Conservation (phyloP, 2,113 vertebrate genomes). For the Calyptommatus sinebrachiatus region DNA sequence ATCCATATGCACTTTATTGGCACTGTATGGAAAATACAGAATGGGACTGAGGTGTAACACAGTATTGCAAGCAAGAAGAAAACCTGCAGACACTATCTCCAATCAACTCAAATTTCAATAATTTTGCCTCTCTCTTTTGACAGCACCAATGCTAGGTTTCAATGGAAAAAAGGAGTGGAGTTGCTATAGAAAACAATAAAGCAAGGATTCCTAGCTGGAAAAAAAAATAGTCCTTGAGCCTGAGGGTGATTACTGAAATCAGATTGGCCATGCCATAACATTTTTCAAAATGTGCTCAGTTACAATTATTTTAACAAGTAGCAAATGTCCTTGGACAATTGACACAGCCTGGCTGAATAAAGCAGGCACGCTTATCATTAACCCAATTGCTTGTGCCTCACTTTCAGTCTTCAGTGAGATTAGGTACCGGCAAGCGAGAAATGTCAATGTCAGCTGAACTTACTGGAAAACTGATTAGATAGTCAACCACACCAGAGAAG, state of each 20-base stretch:
- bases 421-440: background rate
- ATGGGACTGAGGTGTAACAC: background rate
- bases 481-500: background rate
- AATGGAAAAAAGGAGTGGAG: background rate
- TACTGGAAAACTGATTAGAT: background rate
- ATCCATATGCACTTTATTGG: background rate
- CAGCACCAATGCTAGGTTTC: background rate
- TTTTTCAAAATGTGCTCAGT: background rate
- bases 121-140: background rate
- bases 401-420: too few species aligned
- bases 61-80: background rate
- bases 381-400: too few species aligned
- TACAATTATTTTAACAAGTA: background rate
- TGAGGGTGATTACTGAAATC: background rate
- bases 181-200: background rate
- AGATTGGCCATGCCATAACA: background rate
- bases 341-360: background rate
- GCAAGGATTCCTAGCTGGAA: background rate
- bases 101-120: background rate
- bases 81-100: background rate
- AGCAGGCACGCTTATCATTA: background rate
- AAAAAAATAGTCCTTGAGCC: background rate
- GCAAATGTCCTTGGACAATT: background rate
- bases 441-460: background rate
- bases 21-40: background rate